These are phyloP conservation scores for Drosophila mettleri DNA, from an alignment of 2,888 invertebrate species.

Conservation along the genomic window DNA sequence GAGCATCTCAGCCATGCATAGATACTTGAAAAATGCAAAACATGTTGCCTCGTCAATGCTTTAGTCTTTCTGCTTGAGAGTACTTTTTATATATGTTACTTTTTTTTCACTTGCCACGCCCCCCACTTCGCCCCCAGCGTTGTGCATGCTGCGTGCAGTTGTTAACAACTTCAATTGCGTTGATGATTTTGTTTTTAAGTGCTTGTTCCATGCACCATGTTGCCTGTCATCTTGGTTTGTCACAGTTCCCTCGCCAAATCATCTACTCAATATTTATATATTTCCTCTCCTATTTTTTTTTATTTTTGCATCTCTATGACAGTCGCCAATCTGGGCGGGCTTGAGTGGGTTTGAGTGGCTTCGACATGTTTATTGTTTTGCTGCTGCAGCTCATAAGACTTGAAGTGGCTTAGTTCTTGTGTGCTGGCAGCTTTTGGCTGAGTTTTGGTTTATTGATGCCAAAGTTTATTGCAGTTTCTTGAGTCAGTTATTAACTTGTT, in stretches of 20 bases:
- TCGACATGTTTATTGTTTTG: constrained; percentile 21
- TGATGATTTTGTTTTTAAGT: constrained; percentile 74
- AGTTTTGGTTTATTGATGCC: constrained; percentile 38
- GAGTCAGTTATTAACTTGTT: constrained; percentile 18
- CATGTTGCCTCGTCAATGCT: constrained; percentile 51
- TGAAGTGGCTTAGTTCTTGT: constrained; percentile 8
- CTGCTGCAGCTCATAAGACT: constrained; percentile 26
- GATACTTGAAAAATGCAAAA: constrained; percentile 59
- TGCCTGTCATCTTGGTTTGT: constrained; percentile 39
- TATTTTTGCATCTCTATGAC: constrained; percentile 10
- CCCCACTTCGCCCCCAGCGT: background rate
- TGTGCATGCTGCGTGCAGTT: constrained; percentile 51
- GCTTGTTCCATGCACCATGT: constrained; percentile 56
- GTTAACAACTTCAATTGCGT: constrained; percentile 63
- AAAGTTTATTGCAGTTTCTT: constrained; percentile 38
- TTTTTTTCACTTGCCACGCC: constrained; percentile 1
- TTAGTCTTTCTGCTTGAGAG: constrained; percentile 31
- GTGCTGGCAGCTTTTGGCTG: background rate
- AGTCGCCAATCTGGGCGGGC: constrained; percentile 4
- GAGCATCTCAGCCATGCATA: background rate
- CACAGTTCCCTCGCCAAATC: constrained; percentile 50
- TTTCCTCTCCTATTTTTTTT: background rate
- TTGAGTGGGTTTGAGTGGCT: constrained; percentile 5
- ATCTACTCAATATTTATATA: constrained; percentile 16
- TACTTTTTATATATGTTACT: background rate